A percentile compares a stretch with the other conserved stretches of the same genome.
phyloP scores from a whole-genome alignment of 2,797 vertebrate genomes.

The Knipowitschia caucasica region DNA sequence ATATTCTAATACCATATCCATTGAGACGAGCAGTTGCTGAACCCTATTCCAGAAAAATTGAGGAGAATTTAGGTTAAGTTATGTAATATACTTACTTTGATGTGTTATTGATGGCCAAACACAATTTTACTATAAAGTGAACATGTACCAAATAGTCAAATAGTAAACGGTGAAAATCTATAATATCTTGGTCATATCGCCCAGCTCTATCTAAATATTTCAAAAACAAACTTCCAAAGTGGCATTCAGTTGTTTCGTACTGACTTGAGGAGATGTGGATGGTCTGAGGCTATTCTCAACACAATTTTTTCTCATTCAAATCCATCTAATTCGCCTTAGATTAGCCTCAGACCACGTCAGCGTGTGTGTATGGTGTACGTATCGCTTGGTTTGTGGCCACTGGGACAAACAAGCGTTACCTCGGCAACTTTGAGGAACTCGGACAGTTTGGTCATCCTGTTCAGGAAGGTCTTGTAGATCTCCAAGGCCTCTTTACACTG shows the following conservation, averaged over 20 bases:
- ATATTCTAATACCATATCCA: no score
- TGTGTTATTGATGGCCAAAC: no score
- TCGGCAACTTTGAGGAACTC: constrained; percentile 96
- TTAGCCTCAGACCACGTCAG: constrained; percentile 50
- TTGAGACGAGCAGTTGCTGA: no score
- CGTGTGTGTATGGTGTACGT: constrained; percentile 9
- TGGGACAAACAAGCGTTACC: constrained; percentile 76
- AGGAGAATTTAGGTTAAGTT: no score
- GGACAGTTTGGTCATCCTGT: constrained; percentile 89
- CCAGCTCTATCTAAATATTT: constrained; percentile 25
- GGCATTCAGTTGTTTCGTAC: constrained; percentile 45
- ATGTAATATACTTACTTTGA: no score
- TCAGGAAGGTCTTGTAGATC: constrained; percentile 95
- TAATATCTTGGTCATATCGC: not conserved
- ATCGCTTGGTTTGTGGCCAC: constrained; percentile 19
- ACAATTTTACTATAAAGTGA: no score
- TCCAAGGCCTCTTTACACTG: constrained; percentile 96
- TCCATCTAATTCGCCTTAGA: constrained; percentile 8
- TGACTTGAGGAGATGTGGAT: constrained; percentile 46
- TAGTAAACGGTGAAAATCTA: not conserved
- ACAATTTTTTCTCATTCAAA: not conserved
- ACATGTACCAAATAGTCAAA: no score
- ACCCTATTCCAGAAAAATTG: no score
- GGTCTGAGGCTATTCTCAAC: constrained; percentile 60
- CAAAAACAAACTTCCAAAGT: constrained; percentile 42